A percentile compares a stretch with the other conserved stretches of the same genome.
Conservation (phyloP, 2,113 vertebrate genomes). For the Montifringilla adamsi region DNA sequence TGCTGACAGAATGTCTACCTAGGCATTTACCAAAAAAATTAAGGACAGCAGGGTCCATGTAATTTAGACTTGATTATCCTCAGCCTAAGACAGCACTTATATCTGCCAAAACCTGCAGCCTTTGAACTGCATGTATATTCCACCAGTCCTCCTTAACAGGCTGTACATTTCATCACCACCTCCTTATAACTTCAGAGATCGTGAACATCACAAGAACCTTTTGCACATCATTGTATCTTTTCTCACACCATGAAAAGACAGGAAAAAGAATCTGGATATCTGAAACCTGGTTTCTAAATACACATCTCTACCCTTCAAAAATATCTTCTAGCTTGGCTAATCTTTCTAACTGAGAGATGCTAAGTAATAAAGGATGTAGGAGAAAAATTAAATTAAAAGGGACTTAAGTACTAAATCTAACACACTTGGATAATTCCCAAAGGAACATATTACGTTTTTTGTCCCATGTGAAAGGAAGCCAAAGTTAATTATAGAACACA, state of each 20-base stretch:
- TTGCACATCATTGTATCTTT: slow-evolving; percentile 17
- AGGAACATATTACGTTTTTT: neutral
- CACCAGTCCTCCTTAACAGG: neutral
- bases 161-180: neutral
- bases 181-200: neutral
- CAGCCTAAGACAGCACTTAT: neutral
- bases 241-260: neutral
- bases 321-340: neutral
- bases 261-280: neutral
- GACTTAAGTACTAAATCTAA: neutral
- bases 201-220: neutral
- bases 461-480: slow-evolving; percentile 26
- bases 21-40: neutral
- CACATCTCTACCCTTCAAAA: slow-evolving; percentile 8
- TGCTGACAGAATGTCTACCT: neutral
- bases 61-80: neutral
- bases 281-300: slow-evolving; percentile 3
- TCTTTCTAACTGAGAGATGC: slow-evolving; percentile 6
- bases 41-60: neutral
- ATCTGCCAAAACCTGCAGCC: neutral
- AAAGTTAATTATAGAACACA: slow-evolving; percentile 37
- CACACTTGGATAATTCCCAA: slow-evolving; percentile 9
- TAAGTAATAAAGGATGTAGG: neutral
- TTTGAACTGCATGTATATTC: neutral
- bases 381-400: slow-evolving; percentile 37